These are phyloP conservation scores for Galerucella pusilla DNA, from an alignment of 2,888 invertebrate genomes.

Conservation along the genomic window DNA sequence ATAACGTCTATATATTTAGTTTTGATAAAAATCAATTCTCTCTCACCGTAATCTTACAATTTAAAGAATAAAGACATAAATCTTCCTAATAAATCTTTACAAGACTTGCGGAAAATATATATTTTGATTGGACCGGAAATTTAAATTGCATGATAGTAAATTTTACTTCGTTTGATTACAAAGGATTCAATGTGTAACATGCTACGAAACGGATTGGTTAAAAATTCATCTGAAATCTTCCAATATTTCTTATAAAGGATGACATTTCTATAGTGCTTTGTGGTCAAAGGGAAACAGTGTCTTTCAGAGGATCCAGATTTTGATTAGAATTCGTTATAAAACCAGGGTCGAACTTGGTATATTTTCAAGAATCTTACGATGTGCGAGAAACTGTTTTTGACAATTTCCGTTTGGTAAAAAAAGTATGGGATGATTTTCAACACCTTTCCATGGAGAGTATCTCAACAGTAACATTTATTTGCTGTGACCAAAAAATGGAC, in stretches of 20 bases:
- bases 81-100: not conserved
- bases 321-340: slow-evolving; percentile 45
- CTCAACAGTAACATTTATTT: too few relatives aligned
- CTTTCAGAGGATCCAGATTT: slow-evolving; percentile 36
- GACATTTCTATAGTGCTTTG: slow-evolving; percentile 30
- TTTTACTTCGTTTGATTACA: slow-evolving; percentile 27
- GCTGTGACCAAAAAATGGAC: too few relatives aligned
- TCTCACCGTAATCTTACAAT: not conserved
- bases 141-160: slow-evolving; percentile 18
- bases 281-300: slow-evolving; percentile 39
- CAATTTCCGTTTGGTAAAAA: too few relatives aligned
- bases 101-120: not conserved
- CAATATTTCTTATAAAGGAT: slow-evolving; percentile 27
- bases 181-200: slow-evolving; percentile 28
- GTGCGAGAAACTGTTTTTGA: too few relatives aligned
- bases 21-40: slow-evolving; percentile 8
- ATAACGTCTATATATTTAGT: not conserved
- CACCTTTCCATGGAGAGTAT: too few relatives aligned
- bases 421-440: too few relatives aligned
- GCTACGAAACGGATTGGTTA: slow-evolving; percentile 33
- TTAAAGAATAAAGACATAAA: slow-evolving; percentile 1
- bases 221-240: slow-evolving; percentile 32
- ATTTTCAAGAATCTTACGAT: not conserved
- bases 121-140: slow-evolving; percentile 12
- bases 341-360: slow-evolving; percentile 17